phyloP scores from a whole-genome alignment of 2,113 vertebrate genomes.

The Dicentrarchus labrax region DNA sequence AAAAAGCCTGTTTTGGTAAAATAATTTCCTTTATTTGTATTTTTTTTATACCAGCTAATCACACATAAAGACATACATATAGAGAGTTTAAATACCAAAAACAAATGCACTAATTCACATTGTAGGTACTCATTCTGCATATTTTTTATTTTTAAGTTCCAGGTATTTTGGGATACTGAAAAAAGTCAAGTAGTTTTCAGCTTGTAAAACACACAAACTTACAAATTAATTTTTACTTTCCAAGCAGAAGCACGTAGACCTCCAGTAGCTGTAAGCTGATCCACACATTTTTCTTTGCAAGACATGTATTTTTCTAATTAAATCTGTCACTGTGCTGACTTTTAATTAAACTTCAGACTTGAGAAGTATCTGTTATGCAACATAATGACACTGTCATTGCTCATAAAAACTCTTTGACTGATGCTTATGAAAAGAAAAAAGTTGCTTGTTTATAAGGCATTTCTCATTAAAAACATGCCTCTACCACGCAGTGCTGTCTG shows the following conservation, averaged over 20 bases:
- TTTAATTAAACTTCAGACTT: slow-evolving; percentile 59
- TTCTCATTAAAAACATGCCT: slow-evolving; percentile 56
- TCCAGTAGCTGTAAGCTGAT: slow-evolving; percentile 10
- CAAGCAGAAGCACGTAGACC: not conserved
- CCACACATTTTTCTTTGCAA: slow-evolving; percentile 36
- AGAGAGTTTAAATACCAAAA: too few relatives aligned
- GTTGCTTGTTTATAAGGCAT: slow-evolving; percentile 45
- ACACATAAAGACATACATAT: not conserved
- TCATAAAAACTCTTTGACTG: slow-evolving; percentile 47
- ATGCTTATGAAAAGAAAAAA: slow-evolving; percentile 42
- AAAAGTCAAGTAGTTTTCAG: not conserved
- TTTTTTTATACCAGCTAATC: not conserved
- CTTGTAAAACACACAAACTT: slow-evolving; percentile 25
- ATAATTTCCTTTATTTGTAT: not conserved
- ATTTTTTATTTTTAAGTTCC: not conserved
- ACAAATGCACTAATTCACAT: too few relatives aligned
- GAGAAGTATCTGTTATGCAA: slow-evolving; percentile 43
- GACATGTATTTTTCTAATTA: slow-evolving; percentile 51
- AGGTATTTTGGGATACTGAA: slow-evolving; percentile 9
- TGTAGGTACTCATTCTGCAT: not conserved
- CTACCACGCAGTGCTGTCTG: slow-evolving; percentile 50
- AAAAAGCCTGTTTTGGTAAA: not conserved
- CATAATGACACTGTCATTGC: slow-evolving; percentile 34
- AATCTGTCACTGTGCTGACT: slow-evolving; percentile 41
- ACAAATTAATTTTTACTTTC: slow-evolving; percentile 29